A percentile compares a stretch with the other conserved stretches of the same genome.
phyloP scores from a whole-genome alignment of 2,888 invertebrate species.

The Drosophila quinaria region DNA sequence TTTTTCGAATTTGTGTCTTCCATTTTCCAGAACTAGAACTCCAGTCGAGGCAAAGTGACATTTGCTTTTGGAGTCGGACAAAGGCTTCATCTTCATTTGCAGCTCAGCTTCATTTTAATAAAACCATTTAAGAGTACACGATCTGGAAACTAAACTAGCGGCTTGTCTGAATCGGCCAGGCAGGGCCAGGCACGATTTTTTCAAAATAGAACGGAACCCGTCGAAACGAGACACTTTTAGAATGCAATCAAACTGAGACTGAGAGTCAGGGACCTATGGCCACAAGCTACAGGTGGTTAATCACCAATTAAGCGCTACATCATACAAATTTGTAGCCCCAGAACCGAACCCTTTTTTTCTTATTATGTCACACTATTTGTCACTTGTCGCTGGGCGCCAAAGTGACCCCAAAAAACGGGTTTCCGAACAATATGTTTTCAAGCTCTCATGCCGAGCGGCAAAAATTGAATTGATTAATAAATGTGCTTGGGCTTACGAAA shows the following conservation, averaged over 20 bases:
- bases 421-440: conserved; percentile 23
- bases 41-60: conserved; percentile 57
- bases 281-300: conserved; percentile 84
- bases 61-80: conserved; percentile 51
- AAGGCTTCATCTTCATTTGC: conserved; percentile 71
- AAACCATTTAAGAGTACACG: conserved; percentile 59
- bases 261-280: conserved; percentile 21
- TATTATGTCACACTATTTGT: conserved; percentile 78
- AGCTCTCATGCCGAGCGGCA: conserved; percentile 62
- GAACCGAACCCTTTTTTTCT: conserved; percentile 51
- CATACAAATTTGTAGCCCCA: conserved; percentile 83
- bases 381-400: conserved; percentile 61
- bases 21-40: conserved; percentile 64
- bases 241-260: conserved; percentile 52
- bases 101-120: conserved; percentile 52
- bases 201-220: conserved; percentile 29
- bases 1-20: conserved; percentile 15
- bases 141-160: conserved; percentile 35
- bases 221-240: conserved; percentile 46
- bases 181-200: conserved; percentile 64
- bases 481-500: conserved; percentile 37
- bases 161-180: conserved; percentile 22
- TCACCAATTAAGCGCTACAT: conserved; percentile 85
- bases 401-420: conserved; percentile 48
- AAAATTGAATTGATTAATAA: conserved; percentile 79